Base-by-base conservation (phyloP, 2,797 vertebrate species). In the Leontopithecus rosalia region DNA sequence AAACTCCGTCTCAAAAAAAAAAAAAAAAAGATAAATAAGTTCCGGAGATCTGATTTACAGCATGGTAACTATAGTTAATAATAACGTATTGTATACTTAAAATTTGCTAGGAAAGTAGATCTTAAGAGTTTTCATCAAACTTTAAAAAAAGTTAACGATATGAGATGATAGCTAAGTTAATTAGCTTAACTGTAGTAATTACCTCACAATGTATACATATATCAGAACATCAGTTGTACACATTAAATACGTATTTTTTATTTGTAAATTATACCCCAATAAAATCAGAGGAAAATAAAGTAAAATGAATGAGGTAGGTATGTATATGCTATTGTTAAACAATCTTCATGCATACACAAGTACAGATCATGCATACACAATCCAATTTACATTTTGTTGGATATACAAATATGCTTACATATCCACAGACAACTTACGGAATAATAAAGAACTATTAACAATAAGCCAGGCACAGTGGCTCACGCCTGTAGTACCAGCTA, bases 351-450 rank as follows among this genome's bases (percentile, higher is more conserved):
- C 43, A 43, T 43, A 43, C 9, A 43, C 43, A 94, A 39, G 73
- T 64, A 5, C 12, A 87, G 75, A 76, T 94, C 43, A 46, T 72
- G 15, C 41, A 76, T 24, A 58, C 7, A 87, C 64, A 5, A 87
- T 88, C 14, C 9, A 24, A 76, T 57, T 95, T 90, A 24, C n/a
- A 91, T 83, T 93, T 80, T 80, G 97, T 81, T 77, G 11, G 41
- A 39, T 77, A 83, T 73, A 10, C 52, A 72, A 89, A 10, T 50
- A 95, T 76, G 22, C 20, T 50, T 80, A 19, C 24, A 81, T 26
- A 87, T 77, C 46, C 48, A 77, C 8, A 90, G 67, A 85, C 19
- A 93, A 89, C 5, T 79, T 90, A 70, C 79, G 24, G n/a, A 91
- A 95, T 5, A 86, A 67, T 64, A 90, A 83, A 39, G 89, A 85